These are phyloP conservation scores for Silurus lanzhouensis DNA, from an alignment of 2,797 vertebrate genomes.

Conservation along the genomic window DNA sequence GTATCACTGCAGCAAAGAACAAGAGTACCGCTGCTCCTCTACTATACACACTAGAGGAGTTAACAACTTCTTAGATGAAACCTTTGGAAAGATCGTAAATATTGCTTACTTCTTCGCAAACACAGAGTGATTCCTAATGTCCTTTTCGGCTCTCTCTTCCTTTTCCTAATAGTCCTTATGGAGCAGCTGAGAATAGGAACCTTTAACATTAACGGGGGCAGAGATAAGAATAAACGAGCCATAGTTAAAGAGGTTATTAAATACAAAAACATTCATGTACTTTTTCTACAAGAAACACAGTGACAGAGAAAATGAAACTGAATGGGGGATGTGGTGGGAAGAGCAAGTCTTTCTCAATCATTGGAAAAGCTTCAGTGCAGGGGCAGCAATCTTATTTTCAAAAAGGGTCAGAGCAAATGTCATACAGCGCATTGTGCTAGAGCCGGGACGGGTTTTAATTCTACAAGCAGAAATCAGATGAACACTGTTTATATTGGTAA, in stretches of 20 bases:
- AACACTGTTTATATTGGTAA: neutral
- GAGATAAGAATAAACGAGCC: neutral
- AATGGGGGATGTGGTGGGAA: neutral
- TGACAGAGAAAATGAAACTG: neutral
- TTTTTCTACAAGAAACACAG: neutral
- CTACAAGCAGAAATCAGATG: neutral
- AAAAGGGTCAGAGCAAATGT: neutral
- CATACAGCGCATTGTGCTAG: neutral
- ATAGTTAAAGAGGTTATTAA: neutral
- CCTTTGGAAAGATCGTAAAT: neutral
- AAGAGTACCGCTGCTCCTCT: neutral
- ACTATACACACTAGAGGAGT: neutral
- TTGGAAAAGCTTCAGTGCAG: neutral
- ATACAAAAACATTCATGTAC: neutral
- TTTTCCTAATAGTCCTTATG: neutral
- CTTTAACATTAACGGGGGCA: neutral
- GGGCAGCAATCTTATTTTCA: neutral
- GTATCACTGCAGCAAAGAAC: neutral
- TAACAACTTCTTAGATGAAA: neutral
- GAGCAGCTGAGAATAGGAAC: neutral
- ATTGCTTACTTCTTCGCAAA: neutral
- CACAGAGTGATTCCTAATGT: neutral
- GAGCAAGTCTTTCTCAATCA: neutral
- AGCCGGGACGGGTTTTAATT: neutral
- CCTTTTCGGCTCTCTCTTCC: neutral